Percentiles rank a stretch among this genome's conserved stretches.
Evolutionary conservation across 2,797 vertebrate species (phyloP).

Genomic region (Avahi laniger): DNA sequence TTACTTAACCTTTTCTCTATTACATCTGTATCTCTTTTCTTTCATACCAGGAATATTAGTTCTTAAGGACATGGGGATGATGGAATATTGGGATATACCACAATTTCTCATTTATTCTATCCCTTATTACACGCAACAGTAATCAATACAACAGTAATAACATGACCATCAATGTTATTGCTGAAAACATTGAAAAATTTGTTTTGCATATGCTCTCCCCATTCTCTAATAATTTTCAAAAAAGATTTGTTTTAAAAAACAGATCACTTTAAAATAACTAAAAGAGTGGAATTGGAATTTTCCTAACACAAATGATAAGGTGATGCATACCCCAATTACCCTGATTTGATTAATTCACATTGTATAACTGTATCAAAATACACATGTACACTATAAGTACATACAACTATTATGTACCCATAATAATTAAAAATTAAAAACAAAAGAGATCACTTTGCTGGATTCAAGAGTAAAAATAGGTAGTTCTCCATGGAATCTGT

Average conservation of each 20-base stretch:
- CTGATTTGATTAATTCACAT: too few relatives aligned
- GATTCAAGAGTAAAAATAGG: background rate
- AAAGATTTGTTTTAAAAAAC: background rate
- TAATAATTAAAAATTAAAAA: too few relatives aligned
- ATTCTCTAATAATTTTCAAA: background rate
- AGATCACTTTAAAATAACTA: too few relatives aligned
- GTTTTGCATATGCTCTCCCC: background rate
- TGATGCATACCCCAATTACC: too few relatives aligned
- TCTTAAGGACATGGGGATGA: background rate
- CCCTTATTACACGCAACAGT: background rate
- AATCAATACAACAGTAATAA: background rate
- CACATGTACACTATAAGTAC: too few relatives aligned
- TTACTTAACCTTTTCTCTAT: background rate
- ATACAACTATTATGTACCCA: too few relatives aligned
- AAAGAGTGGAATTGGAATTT: too few relatives aligned
- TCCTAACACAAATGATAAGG: too few relatives aligned
- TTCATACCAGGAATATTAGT: background rate
- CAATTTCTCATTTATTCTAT: background rate
- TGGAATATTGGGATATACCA: conserved; percentile 10
- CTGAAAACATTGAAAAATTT: background rate
- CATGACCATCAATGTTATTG: background rate
- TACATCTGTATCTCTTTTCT: background rate
- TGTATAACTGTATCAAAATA: too few relatives aligned
- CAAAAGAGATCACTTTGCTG: background rate
- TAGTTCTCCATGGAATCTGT: too few relatives aligned